These are phyloP conservation scores for Acanthochromis polyacanthus DNA, from an alignment of 2,113 vertebrate genomes.

Conservation along the genomic window DNA sequence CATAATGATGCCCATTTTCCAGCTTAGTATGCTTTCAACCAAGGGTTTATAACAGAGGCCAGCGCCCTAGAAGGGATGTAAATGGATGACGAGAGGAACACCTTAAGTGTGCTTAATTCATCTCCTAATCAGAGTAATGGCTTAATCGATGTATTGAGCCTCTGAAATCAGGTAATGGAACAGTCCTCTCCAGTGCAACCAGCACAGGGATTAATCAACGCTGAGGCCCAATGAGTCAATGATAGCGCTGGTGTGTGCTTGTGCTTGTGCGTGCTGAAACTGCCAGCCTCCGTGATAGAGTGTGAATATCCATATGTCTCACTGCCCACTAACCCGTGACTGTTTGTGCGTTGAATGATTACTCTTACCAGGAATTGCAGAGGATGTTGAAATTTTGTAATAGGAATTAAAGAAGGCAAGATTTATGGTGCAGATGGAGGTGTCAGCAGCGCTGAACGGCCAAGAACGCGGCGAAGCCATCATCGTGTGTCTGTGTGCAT, in stretches of 20 bases:
- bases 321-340: neutral
- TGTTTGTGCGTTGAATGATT: conserved; percentile 40
- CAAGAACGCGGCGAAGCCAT: conserved; percentile 9
- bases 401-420: conserved; percentile 19
- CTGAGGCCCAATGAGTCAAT: conserved; percentile 23
- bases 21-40: neutral
- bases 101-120: conserved; percentile 48
- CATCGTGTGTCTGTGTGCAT: neutral
- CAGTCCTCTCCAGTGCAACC: conserved; percentile 25
- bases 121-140: conserved; percentile 58
- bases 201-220: conserved; percentile 51
- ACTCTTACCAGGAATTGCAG: conserved; percentile 24
- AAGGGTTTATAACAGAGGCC: neutral
- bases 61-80: conserved; percentile 2
- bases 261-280: neutral
- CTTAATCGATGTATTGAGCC: conserved; percentile 53
- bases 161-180: conserved; percentile 57
- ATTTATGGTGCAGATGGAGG: conserved; percentile 29
- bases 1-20: conserved; percentile 28
- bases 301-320: conserved; percentile 19
- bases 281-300: neutral
- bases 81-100: conserved; percentile 35
- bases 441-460: conserved; percentile 45
- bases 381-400: conserved; percentile 23
- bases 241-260: neutral